Percentiles rank a stretch among this genome's conserved stretches.
Conservation (phyloP, 1,140 invertebrate species). For the Nebria ingens region DNA sequence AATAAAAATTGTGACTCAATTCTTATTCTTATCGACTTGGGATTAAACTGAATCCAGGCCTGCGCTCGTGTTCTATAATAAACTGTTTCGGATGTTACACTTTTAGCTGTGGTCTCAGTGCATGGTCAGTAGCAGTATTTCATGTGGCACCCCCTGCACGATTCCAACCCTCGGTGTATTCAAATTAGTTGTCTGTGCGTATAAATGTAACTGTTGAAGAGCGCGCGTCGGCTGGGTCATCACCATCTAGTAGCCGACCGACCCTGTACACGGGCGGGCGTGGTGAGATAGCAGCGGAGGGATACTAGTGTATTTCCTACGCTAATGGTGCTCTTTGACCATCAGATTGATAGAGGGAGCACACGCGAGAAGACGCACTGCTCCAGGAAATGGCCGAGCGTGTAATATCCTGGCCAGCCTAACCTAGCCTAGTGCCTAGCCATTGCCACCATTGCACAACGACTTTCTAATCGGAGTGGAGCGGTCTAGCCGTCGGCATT, state of each 20-base stretch:
- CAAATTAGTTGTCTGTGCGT: background rate
- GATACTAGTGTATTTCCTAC: background rate
- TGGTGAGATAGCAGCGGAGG: background rate
- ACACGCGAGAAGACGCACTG: background rate
- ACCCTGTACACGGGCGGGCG: background rate
- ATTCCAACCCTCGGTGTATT: background rate
- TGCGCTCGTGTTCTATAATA: background rate
- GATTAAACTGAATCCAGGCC: no score
- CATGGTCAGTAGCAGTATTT: background rate
- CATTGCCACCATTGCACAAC: background rate
- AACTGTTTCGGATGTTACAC: background rate
- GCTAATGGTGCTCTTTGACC: slow-evolving; percentile 7
- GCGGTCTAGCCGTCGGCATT: no score
- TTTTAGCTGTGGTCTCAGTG: background rate
- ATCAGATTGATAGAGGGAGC: background rate
- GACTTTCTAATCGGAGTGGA: no score
- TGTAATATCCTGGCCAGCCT: slow-evolving; percentile 3
- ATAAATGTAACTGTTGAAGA: slow-evolving; percentile 2
- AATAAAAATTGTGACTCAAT: no score
- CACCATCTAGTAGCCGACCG: no score
- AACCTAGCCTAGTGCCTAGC: background rate
- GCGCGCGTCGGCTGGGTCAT: background rate
- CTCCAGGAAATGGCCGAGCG: background rate
- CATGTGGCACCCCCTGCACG: background rate
- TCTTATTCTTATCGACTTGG: no score